phyloP scores from a whole-genome alignment of 2,797 vertebrate genomes.

The Peromyscus attwateri region DNA sequence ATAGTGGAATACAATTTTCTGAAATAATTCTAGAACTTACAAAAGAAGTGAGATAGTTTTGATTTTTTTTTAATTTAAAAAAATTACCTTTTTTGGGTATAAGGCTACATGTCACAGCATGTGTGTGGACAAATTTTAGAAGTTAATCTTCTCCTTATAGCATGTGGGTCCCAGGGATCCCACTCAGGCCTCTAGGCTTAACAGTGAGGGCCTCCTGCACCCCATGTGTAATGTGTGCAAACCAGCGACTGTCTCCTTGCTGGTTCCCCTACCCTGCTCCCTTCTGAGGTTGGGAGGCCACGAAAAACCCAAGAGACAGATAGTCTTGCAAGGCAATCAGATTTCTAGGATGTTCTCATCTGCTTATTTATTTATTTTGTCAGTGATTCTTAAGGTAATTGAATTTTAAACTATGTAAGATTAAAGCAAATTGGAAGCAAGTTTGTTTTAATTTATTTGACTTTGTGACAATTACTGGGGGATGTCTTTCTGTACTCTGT shows the following conservation, averaged over 20 bases:
- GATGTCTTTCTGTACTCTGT: too few species aligned
- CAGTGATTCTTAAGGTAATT: slow-evolving; percentile 5
- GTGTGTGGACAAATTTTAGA: neutral
- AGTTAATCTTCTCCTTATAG: neutral
- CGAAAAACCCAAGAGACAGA: neutral
- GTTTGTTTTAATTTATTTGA: slow-evolving; percentile 39
- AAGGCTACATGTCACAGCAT: neutral
- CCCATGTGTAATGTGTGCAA: neutral
- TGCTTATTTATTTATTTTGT: neutral
- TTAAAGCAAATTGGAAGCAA: slow-evolving; percentile 14
- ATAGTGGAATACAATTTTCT: slow-evolving; percentile 38
- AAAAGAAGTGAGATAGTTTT: slow-evolving; percentile 24
- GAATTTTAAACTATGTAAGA: slow-evolving; percentile 36
- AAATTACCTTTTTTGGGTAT: neutral
- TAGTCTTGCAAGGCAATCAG: neutral
- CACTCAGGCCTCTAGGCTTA: neutral
- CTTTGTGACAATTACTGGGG: neutral
- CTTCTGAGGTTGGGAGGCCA: neutral
- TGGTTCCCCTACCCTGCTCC: neutral
- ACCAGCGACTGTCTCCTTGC: neutral
- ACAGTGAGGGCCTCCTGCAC: neutral
- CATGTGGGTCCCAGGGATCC: neutral
- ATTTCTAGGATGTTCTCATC: neutral
- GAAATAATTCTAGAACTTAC: slow-evolving; percentile 38
- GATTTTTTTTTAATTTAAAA: slow-evolving; percentile 56